These are phyloP conservation scores for Steinernema feltiae DNA, from an alignment of 1,140 invertebrate species.

Conservation along the genomic window DNA sequence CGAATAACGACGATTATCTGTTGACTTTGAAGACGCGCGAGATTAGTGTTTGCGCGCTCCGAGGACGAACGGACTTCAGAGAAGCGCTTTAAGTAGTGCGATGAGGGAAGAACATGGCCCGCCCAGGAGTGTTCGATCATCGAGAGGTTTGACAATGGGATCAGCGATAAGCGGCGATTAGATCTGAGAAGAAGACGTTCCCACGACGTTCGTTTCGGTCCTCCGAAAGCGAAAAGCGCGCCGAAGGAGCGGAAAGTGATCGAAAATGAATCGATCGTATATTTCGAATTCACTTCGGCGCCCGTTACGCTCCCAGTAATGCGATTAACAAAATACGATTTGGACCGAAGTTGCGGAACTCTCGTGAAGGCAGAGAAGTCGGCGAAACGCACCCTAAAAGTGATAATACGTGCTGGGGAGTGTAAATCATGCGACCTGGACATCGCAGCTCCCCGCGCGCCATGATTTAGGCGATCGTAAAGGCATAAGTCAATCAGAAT, in stretches of 20 bases:
- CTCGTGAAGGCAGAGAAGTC: no score
- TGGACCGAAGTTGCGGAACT: no score
- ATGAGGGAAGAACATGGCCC: not conserved
- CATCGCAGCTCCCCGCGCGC: not conserved
- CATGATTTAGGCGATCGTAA: not conserved
- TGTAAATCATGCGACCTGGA: not conserved
- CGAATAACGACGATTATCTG: not conserved
- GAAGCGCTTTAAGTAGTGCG: not conserved
- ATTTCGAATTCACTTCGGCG: not conserved
- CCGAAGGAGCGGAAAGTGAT: not conserved
- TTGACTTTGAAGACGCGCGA: not conserved
- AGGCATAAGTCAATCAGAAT: not conserved
- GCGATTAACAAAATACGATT: not conserved
- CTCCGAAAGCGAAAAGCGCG: not conserved
- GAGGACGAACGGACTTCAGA: not conserved
- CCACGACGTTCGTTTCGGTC: not conserved
- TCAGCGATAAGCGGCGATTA: conserved; percentile 1
- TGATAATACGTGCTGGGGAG: not conserved
- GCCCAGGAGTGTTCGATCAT: not conserved
- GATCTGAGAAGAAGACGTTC: not conserved
- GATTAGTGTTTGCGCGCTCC: not conserved
- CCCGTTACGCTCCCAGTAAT: not conserved
- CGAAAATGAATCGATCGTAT: not conserved
- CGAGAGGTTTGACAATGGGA: conserved; percentile 6
- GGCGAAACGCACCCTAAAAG: not conserved